phyloP scores from a whole-genome alignment of 2,113 vertebrate genomes.

The Hippocampus comes region DNA sequence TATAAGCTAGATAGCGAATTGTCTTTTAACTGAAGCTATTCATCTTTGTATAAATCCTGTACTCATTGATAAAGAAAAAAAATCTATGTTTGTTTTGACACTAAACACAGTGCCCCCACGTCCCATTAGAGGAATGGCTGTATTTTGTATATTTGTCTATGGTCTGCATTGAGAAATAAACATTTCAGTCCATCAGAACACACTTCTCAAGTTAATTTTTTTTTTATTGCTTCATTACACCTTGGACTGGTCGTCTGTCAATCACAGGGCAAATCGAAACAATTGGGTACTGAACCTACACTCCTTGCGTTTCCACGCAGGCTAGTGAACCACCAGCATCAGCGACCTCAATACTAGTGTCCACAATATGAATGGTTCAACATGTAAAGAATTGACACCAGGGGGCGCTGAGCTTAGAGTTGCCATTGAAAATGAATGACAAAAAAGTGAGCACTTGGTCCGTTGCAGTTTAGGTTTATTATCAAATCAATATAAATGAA shows the following conservation, averaged over 20 bases:
- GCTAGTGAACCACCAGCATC: neutral
- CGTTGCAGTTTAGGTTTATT: conserved; percentile 1
- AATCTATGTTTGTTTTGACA: conserved; percentile 44
- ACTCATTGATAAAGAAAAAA: conserved; percentile 55
- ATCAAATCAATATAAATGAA: neutral
- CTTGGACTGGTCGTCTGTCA: neutral
- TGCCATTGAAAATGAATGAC: neutral
- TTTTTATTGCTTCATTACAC: conserved; percentile 3
- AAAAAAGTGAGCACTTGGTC: neutral
- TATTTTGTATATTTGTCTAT: conserved; percentile 64
- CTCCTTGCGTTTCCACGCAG: neutral
- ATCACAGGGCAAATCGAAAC: neutral
- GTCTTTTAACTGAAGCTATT: conserved; percentile 26
- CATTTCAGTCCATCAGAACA: conserved; percentile 22
- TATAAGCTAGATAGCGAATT: neutral
- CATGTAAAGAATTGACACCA: neutral
- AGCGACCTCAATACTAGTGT: neutral
- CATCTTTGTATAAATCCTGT: conserved; percentile 31
- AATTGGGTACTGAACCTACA: neutral
- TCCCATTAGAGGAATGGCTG: conserved; percentile 32
- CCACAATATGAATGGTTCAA: neutral
- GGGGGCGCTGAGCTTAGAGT: neutral
- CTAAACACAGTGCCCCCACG: conserved; percentile 28
- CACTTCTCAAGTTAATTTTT: neutral
- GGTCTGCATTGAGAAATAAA: conserved; percentile 52